These are phyloP conservation scores for Steinernema carpocapsae DNA, from an alignment of 2,888 invertebrate genomes.

Conservation along the genomic window DNA sequence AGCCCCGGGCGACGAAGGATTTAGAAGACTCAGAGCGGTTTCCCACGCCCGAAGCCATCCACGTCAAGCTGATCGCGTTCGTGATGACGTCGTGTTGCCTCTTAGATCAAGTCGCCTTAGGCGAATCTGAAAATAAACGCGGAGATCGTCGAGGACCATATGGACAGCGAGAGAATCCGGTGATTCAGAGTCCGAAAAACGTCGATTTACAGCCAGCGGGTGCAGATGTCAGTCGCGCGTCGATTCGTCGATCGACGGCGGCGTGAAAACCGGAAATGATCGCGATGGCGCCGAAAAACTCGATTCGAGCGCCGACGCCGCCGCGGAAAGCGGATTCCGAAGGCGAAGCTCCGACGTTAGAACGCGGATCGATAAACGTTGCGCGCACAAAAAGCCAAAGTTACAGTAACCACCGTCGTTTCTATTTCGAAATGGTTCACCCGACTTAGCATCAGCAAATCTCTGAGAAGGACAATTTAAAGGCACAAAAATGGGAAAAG, in stretches of 20 bases:
- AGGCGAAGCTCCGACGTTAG: neutral
- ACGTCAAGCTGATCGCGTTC: slow-evolving; percentile 13
- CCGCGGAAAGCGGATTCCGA: slow-evolving; percentile 16
- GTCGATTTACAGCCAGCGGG: neutral
- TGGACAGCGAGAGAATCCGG: neutral
- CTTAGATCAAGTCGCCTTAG: neutral
- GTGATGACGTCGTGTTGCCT: slow-evolving; percentile 1
- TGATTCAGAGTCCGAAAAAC: neutral
- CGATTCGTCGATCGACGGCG: neutral
- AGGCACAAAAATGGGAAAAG: too few relatives aligned
- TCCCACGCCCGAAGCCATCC: slow-evolving; percentile 13
- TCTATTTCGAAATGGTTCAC: too few relatives aligned
- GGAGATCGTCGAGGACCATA: neutral
- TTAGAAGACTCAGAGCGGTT: slow-evolving; percentile 8
- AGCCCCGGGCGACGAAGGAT: slow-evolving; percentile 38
- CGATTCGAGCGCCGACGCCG: slow-evolving; percentile 7
- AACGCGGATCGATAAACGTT: slow-evolving; percentile 1
- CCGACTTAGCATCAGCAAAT: too few relatives aligned
- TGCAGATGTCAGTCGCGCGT: neutral
- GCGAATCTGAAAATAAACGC: too few relatives aligned
- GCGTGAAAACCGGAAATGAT: slow-evolving; percentile 12
- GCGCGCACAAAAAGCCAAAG: neutral
- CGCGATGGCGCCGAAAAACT: slow-evolving; percentile 15
- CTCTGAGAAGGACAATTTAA: too few relatives aligned
- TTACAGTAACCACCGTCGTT: too few relatives aligned